Evolutionary conservation across 2,888 invertebrate species (phyloP).

Genomic region (Brachylomia viminalis): DNA sequence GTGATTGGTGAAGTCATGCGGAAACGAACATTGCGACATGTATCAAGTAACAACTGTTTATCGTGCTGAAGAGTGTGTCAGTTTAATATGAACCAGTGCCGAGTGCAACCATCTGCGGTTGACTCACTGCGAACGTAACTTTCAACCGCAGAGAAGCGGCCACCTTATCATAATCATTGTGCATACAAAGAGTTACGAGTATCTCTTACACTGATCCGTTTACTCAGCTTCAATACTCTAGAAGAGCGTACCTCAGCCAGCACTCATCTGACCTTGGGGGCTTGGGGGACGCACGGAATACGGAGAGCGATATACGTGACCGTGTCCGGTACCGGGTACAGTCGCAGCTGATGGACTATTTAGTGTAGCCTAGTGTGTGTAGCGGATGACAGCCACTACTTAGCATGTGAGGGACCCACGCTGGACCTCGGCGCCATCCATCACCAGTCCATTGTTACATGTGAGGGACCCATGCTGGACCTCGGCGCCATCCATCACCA

Average conservation of each 20-base stretch:
- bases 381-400: neutral
- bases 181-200: neutral
- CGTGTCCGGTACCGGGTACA: no score
- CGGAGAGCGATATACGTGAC: neutral
- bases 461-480: no score
- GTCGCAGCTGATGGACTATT: neutral
- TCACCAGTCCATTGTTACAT: neutral
- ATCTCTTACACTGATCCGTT: neutral
- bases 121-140: neutral
- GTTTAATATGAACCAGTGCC: neutral
- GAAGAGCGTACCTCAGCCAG: neutral
- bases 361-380: no score
- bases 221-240: neutral
- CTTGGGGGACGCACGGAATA: neutral
- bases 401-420: no score
- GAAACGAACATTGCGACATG: neutral
- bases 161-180: neutral
- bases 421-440: neutral
- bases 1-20: neutral
- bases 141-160: neutral
- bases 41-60: neutral
- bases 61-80: neutral
- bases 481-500: neutral
- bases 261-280: no score
- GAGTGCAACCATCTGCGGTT: neutral